Percentiles rank a stretch among this genome's conserved stretches.
Conservation (phyloP, 2,888 invertebrate genomes). For the Heliconius sara region DNA sequence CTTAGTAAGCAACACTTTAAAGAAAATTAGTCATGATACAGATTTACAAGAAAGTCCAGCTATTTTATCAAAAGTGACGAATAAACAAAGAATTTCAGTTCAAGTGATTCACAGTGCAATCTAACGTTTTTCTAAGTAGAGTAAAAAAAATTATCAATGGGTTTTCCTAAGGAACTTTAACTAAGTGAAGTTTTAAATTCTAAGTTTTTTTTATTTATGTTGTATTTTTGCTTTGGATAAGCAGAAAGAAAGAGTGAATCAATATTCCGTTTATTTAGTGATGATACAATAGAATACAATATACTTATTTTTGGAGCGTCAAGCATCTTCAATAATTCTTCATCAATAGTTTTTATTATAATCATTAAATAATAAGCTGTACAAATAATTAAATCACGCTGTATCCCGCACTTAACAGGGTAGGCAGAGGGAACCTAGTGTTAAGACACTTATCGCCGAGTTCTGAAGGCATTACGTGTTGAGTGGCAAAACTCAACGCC, state of each 20-base stretch:
- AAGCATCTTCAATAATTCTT: too few species aligned
- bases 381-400: too few species aligned
- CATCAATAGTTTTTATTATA: too few species aligned
- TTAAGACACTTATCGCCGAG: too few species aligned
- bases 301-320: background rate
- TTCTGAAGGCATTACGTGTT: too few species aligned
- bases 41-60: background rate
- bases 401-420: too few species aligned
- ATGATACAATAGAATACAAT: background rate
- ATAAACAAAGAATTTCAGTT: background rate
- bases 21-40: background rate
- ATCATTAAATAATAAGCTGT: too few species aligned
- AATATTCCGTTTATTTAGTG: background rate
- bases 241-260: background rate
- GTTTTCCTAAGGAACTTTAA: conserved; percentile 13
- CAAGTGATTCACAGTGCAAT: background rate
- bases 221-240: background rate
- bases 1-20: background rate
- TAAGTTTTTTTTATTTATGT: background rate
- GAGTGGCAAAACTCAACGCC: too few species aligned
- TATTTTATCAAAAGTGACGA: conserved; percentile 11
- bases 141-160: conserved; percentile 21
- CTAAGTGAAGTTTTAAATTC: background rate
- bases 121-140: conserved; percentile 18
- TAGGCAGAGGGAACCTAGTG: too few species aligned